These are phyloP conservation scores for Nezara viridula DNA, from an alignment of 2,888 invertebrate genomes.

Conservation along the genomic window DNA sequence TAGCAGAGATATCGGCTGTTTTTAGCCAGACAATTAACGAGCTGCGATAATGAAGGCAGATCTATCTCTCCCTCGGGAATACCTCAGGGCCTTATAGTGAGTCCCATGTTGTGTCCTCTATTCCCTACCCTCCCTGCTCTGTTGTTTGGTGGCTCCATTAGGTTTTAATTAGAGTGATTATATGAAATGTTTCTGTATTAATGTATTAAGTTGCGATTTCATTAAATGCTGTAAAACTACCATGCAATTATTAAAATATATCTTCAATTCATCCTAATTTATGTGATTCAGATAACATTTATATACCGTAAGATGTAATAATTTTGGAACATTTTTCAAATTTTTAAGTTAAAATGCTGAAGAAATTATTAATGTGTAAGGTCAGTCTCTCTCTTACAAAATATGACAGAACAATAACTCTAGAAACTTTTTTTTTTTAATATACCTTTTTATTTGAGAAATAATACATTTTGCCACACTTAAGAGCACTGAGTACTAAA, in stretches of 20 bases:
- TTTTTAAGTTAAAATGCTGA: too few species aligned
- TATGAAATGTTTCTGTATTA: neutral
- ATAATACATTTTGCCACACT: too few species aligned
- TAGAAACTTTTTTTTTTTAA: too few species aligned
- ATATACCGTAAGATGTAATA: too few species aligned
- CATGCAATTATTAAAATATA: neutral
- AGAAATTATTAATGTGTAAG: too few species aligned
- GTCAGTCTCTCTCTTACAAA: too few species aligned
- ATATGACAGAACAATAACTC: too few species aligned
- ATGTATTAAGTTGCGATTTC: neutral
- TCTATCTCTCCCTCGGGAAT: slow-evolving; percentile 36
- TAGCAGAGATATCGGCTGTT: slow-evolving; percentile 33
- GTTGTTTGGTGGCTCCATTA: neutral
- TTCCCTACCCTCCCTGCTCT: neutral
- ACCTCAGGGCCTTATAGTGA: neutral
- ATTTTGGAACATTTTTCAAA: too few species aligned
- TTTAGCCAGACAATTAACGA: slow-evolving; percentile 52
- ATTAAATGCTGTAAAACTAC: neutral
- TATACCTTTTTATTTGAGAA: too few species aligned
- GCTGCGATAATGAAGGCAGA: slow-evolving; percentile 49
- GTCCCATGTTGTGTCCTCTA: neutral
- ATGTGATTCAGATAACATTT: too few species aligned
- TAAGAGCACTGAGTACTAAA: too few species aligned
- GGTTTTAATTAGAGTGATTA: neutral
- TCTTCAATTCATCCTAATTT: too few species aligned